Conservation (phyloP, 2,113 vertebrate genomes). For the Ptilonorhynchus violaceus region DNA sequence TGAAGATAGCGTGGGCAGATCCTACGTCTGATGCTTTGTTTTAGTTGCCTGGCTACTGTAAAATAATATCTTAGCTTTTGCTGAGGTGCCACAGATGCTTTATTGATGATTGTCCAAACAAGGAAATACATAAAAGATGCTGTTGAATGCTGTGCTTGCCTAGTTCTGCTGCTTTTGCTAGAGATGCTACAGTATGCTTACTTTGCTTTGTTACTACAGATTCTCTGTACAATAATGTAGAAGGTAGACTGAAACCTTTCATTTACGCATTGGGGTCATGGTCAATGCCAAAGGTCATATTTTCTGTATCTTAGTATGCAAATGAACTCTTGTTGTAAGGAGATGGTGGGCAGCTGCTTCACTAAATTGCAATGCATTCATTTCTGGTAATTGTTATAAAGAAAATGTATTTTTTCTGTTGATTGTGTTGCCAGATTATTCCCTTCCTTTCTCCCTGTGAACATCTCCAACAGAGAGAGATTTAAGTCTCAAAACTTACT, state of each 20-base stretch:
- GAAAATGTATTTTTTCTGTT: background rate
- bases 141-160: background rate
- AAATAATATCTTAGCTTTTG: constrained; percentile 43
- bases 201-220: background rate
- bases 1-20: constrained; percentile 3
- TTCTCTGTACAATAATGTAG: background rate
- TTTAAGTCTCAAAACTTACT: background rate
- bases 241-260: background rate
- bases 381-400: background rate
- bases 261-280: background rate
- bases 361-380: background rate
- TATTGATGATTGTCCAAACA: constrained; percentile 32
- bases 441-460: background rate
- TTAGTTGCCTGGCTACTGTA: constrained; percentile 61
- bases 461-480: background rate
- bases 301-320: background rate
- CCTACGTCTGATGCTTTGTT: constrained; percentile 35
- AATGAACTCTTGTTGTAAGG: background rate
- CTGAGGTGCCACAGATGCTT: constrained; percentile 42
- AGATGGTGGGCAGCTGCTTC: background rate
- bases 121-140: constrained; percentile 10
- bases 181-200: background rate
- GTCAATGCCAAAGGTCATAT: background rate
- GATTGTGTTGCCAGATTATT: background rate
- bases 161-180: constrained; percentile 13